phyloP scores from a whole-genome alignment of 2,113 vertebrate genomes.

The Melanostigma gelatinosum region DNA sequence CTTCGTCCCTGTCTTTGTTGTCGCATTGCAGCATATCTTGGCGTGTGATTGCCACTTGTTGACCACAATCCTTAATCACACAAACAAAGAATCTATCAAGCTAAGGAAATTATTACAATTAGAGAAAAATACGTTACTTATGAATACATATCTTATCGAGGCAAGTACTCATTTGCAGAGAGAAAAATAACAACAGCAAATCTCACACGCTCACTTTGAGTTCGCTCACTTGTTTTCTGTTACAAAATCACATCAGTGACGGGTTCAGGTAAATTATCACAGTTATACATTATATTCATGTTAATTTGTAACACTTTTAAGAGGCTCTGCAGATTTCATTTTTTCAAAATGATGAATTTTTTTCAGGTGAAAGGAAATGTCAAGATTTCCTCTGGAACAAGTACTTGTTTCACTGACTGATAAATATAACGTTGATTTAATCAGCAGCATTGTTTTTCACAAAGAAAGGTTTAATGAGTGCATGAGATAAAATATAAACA shows the following conservation, averaged over 20 bases:
- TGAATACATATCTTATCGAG: too few species aligned
- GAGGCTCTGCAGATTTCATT: conserved; percentile 6
- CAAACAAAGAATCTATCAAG: neutral
- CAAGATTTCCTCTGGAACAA: conserved; percentile 15
- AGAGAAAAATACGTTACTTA: too few species aligned
- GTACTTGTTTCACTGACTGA: neutral
- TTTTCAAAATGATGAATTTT: conserved; percentile 5
- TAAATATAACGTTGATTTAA: conserved; percentile 1
- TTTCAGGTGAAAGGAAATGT: conserved; percentile 22
- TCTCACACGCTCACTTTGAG: too few species aligned
- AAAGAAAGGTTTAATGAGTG: neutral
- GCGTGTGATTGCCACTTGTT: neutral
- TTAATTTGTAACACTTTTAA: neutral
- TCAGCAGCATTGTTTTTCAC: conserved; percentile 10
- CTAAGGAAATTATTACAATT: too few species aligned
- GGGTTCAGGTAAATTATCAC: neutral
- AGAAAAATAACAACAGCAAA: too few species aligned
- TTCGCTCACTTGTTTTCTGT: too few species aligned
- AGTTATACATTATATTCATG: neutral
- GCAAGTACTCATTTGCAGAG: too few species aligned
- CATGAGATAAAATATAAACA: neutral
- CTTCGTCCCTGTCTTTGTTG: neutral
- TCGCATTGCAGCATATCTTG: neutral
- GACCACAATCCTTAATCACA: neutral
- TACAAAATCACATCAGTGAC: neutral